A percentile compares a stretch with the other conserved stretches of the same genome.
Evolutionary conservation across 2,888 invertebrate species (phyloP).

Genomic region (Spicauda simplicius): DNA sequence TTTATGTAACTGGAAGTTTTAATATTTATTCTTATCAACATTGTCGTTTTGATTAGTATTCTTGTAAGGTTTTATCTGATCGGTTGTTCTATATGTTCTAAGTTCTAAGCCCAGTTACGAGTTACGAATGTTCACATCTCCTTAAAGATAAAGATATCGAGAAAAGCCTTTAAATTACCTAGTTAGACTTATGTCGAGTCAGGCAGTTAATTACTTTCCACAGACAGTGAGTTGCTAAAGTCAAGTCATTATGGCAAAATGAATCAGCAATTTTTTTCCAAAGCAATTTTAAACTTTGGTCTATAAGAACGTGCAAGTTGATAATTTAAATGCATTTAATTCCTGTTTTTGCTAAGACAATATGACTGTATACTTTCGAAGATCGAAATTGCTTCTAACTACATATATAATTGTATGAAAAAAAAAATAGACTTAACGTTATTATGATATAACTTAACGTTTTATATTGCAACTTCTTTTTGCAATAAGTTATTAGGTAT

Average conservation of each 20-base stretch:
- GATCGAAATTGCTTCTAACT: no score
- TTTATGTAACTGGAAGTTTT: no score
- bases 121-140: conserved; percentile 3
- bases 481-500: no score
- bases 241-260: conserved; percentile 62
- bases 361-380: no score
- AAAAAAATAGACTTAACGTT: no score
- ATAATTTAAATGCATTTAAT: conserved; percentile 13
- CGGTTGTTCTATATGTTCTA: background rate
- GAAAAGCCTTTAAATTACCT: conserved; percentile 19
- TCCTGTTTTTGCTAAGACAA: background rate
- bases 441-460: no score
- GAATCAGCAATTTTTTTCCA: conserved; percentile 32
- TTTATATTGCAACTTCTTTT: no score
- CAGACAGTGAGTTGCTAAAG: conserved; percentile 74
- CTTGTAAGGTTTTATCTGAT: background rate
- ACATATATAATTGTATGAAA: no score
- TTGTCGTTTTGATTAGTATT: background rate
- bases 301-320: conserved; percentile 6
- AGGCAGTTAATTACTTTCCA: conserved; percentile 78
- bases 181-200: conserved; percentile 71
- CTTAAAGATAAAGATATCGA: conserved; percentile 22
- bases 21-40: no score
- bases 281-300: conserved; percentile 8
- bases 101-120: background rate